Percentiles rank a stretch among this genome's conserved stretches.
Evolutionary conservation across 2,888 invertebrate genomes (phyloP).

Genomic region (Leptinotarsa rubiginosa): DNA sequence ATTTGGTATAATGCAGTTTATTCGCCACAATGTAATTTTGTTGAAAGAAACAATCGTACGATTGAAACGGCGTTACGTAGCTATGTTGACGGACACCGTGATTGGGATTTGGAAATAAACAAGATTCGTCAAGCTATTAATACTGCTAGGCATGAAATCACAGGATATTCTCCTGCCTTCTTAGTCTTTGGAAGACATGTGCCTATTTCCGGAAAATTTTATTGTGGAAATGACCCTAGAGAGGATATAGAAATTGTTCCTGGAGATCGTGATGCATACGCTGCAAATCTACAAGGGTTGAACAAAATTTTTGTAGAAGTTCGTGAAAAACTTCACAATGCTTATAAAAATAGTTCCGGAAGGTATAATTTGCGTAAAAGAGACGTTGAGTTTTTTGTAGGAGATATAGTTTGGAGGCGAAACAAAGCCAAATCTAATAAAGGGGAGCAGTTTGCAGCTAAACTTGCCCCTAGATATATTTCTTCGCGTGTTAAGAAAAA

Average conservation of each 20-base stretch:
- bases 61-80: neutral
- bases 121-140: neutral
- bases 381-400: neutral
- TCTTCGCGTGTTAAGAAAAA: neutral
- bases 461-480: slow-evolving; percentile 1
- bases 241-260: neutral
- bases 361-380: neutral
- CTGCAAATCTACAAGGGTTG: neutral
- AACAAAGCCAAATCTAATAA: slow-evolving; percentile 2
- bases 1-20: slow-evolving; percentile 10
- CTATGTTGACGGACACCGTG: too few relatives aligned
- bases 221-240: neutral
- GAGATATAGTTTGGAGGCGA: neutral
- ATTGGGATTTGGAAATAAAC: neutral
- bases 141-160: neutral
- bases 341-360: neutral
- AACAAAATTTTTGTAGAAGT: neutral
- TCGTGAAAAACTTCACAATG: neutral
- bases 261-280: neutral
- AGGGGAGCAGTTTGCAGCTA: neutral
- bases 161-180: neutral
- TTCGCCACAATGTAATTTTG: slow-evolving; percentile 1
- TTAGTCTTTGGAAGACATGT: neutral
- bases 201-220: neutral
- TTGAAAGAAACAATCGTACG: slow-evolving; percentile 1